Base-by-base conservation (phyloP, 35 echinoderm and acorn worm genomes). In the Apostichopus californicus region DNA sequence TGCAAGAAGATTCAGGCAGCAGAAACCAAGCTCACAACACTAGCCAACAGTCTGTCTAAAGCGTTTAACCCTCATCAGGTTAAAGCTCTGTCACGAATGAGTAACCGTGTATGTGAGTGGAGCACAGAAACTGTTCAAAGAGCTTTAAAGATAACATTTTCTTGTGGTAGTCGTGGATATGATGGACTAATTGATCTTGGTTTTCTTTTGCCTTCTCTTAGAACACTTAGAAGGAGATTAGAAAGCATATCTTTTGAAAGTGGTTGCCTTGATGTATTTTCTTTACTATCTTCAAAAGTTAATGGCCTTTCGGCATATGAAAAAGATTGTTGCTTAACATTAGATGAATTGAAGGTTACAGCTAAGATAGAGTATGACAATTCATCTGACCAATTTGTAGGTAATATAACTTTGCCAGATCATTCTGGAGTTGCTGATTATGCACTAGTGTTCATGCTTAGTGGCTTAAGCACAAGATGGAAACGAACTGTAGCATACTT, bases 381-480 rank as follows among this genome's bases (percentile, higher is more conserved):
- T 10, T 28, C 78, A 8, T 8, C 22, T 80, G 78, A 80, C 78
- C 25, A 21, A 80, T 80, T 10, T 21, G 21, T 80, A 18, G 26
- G 23, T 5, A 80, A 80, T 6, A 80, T 80, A 8, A 80, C 53
- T 18, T 28, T 80, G 23, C 70, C 70, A 73, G 70, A 73, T 10
- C 70, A 23, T 73, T 73, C 70, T 18, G 70, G 70, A 17, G n/a
- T 80, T 24, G 78, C 78, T 80, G 78, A 80, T 6, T 80, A 80
- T 80, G 78, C 24, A 25, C 34, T 80, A 80, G 78, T 80, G 23
- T 25, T 80, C 34, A 54, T 83, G 80, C 9, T 54, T 14, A 83
- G 80, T 83, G 80, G 80, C 28, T 83, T 83, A 83, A 54, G 80
- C 52, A 83, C 80, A 83, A 53, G 80, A 26, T 83, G 80, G 80